These are phyloP conservation scores for Cotesia congregata DNA, from an alignment of 2,888 invertebrate genomes.

Conservation along the genomic window DNA sequence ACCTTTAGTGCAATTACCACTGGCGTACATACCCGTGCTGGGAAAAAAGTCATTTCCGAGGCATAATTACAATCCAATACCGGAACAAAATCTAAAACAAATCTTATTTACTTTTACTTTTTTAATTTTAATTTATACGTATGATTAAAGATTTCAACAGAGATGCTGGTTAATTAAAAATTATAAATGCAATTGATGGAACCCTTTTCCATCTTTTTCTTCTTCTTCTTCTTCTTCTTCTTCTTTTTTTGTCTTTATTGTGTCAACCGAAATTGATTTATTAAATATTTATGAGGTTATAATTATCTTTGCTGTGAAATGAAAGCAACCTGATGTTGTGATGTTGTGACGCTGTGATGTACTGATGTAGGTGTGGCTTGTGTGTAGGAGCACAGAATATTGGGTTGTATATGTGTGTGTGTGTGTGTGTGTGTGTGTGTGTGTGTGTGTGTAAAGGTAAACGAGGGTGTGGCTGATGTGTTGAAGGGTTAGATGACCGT, in stretches of 20 bases:
- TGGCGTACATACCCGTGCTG: conserved; percentile 27
- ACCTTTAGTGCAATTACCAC: conserved; percentile 50
- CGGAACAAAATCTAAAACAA: conserved; percentile 35
- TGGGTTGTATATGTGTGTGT: background rate
- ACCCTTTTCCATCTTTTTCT: background rate
- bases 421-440: background rate
- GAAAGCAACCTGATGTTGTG: background rate
- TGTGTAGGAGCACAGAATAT: background rate
- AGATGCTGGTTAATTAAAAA: background rate
- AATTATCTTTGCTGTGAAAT: background rate
- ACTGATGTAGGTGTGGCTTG: background rate
- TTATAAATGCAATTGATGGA: background rate
- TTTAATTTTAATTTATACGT: too few species aligned
- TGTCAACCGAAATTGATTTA: background rate
- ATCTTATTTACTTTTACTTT: too few species aligned
- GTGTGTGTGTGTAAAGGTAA: background rate
- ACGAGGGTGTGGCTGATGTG: conserved; percentile 1
- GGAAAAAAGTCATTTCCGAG: conserved; percentile 53
- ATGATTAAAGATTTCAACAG: too few species aligned
- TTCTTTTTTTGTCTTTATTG: too few species aligned
- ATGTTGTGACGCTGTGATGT: background rate
- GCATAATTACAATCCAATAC: conserved; percentile 50
- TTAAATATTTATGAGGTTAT: conserved; percentile 1
- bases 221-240: too few species aligned
- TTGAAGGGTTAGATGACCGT: conserved; percentile 9